Percentiles rank a stretch among this genome's conserved stretches.
These are phyloP conservation scores for Craseonycteris thonglongyai DNA, from an alignment of 2,113 vertebrate genomes.

Conservation along the genomic window DNA sequence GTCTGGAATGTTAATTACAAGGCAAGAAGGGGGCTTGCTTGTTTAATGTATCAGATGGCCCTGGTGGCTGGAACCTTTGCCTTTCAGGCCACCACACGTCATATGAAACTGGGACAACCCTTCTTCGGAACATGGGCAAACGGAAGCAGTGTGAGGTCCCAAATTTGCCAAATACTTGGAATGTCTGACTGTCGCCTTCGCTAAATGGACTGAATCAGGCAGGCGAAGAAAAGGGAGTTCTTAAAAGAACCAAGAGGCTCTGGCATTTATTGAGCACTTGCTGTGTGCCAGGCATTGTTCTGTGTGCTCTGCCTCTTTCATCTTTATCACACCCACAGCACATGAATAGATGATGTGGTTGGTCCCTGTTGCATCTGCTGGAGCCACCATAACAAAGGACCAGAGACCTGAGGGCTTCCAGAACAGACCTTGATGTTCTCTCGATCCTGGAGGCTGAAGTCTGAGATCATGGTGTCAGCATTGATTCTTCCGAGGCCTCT, in stretches of 20 bases:
- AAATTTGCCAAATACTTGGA: neutral
- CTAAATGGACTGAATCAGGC: neutral
- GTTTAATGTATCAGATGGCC: neutral
- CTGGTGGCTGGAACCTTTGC: neutral
- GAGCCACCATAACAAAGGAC: neutral
- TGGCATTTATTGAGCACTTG: neutral
- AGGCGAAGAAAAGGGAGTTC: neutral
- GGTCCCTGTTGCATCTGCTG: neutral
- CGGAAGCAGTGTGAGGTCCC: neutral
- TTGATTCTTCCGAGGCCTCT: neutral
- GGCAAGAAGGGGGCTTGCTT: neutral
- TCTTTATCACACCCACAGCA: neutral
- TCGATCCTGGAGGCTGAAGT: neutral
- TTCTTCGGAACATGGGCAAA: neutral
- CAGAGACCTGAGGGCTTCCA: neutral
- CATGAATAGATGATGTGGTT: fast-evolving
- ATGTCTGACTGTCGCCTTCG: neutral
- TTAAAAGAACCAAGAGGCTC: neutral
- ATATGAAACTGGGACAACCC: neutral
- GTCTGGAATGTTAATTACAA: neutral
- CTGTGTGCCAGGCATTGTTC: too few relatives aligned
- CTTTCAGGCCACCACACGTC: neutral
- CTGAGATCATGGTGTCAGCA: neutral
- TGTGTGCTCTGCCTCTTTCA: neutral
- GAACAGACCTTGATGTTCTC: neutral